phyloP scores from a whole-genome alignment of 2,113 vertebrate species.

The Tragelaphus buxtoni region DNA sequence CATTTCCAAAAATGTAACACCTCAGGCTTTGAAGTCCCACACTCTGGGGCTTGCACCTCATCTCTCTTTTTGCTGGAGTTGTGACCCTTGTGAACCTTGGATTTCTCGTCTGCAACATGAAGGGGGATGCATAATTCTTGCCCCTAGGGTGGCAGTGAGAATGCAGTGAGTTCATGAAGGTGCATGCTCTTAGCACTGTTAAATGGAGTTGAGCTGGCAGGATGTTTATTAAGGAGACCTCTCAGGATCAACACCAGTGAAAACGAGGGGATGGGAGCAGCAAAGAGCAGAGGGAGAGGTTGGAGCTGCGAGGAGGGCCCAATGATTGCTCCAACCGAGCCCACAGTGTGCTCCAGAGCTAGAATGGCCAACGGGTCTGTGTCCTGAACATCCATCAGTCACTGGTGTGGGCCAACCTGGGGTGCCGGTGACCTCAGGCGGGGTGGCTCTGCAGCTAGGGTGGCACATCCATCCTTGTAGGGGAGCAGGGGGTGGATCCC shows the following conservation, averaged over 20 bases:
- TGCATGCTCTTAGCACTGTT: not conserved
- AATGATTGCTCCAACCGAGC: not conserved
- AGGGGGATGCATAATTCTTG: not conserved
- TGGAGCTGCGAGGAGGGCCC: too few relatives aligned
- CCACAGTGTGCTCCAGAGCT: not conserved
- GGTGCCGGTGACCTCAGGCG: not conserved
- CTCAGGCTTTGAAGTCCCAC: not conserved
- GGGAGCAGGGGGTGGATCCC: accelerated
- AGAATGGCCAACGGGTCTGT: not conserved
- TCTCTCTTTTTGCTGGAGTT: not conserved
- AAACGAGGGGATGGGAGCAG: not conserved
- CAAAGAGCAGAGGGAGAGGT: not conserved
- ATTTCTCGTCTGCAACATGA: not conserved
- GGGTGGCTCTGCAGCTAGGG: not conserved
- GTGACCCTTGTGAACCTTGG: not conserved
- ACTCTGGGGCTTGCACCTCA: not conserved
- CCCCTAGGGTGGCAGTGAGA: not conserved
- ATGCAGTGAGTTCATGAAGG: too few relatives aligned
- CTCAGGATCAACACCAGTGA: not conserved
- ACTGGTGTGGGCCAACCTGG: not conserved
- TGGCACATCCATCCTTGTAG: too few relatives aligned
- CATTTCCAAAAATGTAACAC: not conserved
- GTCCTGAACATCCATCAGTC: accelerated
- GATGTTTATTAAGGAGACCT: not conserved
- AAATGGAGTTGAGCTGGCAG: not conserved